Percentiles rank a stretch among this genome's conserved stretches.
Evolutionary conservation across 2,888 invertebrate species (phyloP).

Genomic region (Aleiodes testaceus): DNA sequence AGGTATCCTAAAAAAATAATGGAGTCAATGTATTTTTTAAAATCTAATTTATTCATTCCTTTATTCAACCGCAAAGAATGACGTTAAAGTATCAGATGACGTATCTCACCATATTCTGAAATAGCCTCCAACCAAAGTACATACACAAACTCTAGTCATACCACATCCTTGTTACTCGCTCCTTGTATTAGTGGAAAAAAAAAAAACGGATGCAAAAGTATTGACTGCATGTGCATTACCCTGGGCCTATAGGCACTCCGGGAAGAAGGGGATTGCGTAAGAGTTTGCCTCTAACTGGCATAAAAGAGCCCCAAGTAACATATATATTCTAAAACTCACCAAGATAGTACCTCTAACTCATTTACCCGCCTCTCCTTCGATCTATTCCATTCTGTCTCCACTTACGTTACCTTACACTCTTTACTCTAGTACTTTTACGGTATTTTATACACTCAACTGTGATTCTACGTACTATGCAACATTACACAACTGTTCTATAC

Average conservation of each 20-base stretch:
- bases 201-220: not conserved
- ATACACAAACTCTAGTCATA: not conserved
- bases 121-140: constrained; percentile 2
- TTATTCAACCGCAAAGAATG: constrained; percentile 17
- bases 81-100: constrained; percentile 21
- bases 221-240: constrained; percentile 21
- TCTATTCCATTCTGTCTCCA: constrained; percentile 33
- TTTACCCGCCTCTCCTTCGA: constrained; percentile 35
- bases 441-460: not conserved
- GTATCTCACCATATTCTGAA: constrained; percentile 20
- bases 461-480: constrained; percentile 23
- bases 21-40: no score
- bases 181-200: no score
- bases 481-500: constrained; percentile 17
- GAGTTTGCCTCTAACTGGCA: constrained; percentile 12
- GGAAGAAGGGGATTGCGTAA: constrained; percentile 38
- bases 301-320: constrained; percentile 5
- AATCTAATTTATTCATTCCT: not conserved
- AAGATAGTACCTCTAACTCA: constrained; percentile 25
- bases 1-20: no score
- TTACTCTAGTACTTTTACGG: constrained; percentile 14
- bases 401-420: constrained; percentile 1
- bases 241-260: constrained; percentile 29
- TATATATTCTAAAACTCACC: constrained; percentile 4
- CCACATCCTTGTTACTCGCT: not conserved